Evolutionary conservation across 2,888 invertebrate genomes (phyloP).

Genomic region (Drosophila incognita): DNA sequence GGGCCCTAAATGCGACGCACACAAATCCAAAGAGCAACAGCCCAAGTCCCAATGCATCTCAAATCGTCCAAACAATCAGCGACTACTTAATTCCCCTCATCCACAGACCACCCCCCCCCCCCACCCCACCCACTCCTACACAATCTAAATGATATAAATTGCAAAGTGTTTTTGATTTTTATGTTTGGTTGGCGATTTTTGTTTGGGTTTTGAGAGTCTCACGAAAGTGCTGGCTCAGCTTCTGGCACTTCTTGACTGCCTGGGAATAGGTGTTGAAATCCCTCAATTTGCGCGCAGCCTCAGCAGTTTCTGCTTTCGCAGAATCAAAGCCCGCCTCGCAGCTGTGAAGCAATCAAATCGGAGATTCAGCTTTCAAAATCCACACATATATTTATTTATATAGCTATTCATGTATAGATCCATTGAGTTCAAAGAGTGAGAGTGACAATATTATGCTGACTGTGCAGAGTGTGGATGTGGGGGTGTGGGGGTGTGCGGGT

Average conservation of each 20-base stretch:
- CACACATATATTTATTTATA: not conserved
- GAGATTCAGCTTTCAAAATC: conserved; percentile 43
- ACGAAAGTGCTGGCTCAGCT: conserved; percentile 62
- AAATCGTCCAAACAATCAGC: not conserved
- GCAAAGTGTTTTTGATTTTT: conserved; percentile 49
- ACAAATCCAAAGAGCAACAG: not conserved
- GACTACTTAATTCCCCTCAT: not conserved
- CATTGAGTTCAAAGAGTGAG: not conserved
- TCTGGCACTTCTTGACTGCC: conserved; percentile 32
- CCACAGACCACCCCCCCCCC: accelerated
- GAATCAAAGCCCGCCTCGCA: conserved; percentile 51
- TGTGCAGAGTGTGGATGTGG: too few relatives aligned
- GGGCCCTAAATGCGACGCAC: conserved; percentile 59
- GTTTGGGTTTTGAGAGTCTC: conserved; percentile 38
- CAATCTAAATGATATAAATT: conserved; percentile 37
- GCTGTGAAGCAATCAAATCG: conserved; percentile 54
- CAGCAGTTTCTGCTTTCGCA: conserved; percentile 69
- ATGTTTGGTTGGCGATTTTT: conserved; percentile 28
- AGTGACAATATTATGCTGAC: conserved; percentile 9
- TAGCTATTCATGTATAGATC: not conserved
- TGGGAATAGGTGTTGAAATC: conserved; percentile 75
- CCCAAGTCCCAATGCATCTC: conserved; percentile 12
- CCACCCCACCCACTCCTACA: too few relatives aligned
- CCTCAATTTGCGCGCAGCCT: conserved; percentile 38
- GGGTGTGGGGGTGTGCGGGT: too few relatives aligned